phyloP scores from a whole-genome alignment of 2,888 invertebrate genomes.

The Subacronicta megacephala region DNA sequence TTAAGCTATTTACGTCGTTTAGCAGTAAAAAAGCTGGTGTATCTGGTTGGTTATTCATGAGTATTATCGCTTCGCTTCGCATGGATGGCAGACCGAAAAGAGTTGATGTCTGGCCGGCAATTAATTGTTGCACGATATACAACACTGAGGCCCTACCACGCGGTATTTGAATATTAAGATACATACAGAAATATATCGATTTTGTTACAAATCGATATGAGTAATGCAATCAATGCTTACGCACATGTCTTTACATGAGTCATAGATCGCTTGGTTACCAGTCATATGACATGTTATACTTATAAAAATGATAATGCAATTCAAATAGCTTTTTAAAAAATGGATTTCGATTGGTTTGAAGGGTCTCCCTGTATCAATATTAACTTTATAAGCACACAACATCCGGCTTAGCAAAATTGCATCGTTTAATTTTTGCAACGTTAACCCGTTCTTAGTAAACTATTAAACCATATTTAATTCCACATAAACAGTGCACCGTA shows the following conservation, averaged over 20 bases:
- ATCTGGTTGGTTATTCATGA: conserved; percentile 53
- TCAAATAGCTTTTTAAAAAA: no score
- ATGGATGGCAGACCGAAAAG: conserved; percentile 62
- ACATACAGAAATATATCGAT: conserved; percentile 46
- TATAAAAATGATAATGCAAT: not conserved
- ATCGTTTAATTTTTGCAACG: conserved; percentile 69
- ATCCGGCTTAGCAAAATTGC: conserved; percentile 60
- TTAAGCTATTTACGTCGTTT: conserved; percentile 50
- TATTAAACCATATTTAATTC: conserved; percentile 86
- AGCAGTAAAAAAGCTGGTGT: conserved; percentile 47
- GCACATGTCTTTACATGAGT: conserved; percentile 18
- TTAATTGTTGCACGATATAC: conserved; percentile 85
- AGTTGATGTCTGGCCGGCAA: conserved; percentile 77
- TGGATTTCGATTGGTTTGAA: conserved; percentile 12
- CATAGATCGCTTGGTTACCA: conserved; percentile 22
- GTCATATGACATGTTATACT: not conserved
- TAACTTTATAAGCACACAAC: conserved; percentile 45
- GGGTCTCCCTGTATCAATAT: conserved; percentile 38
- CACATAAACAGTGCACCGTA: conserved; percentile 81
- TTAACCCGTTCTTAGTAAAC: conserved; percentile 81
- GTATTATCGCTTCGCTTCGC: conserved; percentile 69
- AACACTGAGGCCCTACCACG: conserved; percentile 72
- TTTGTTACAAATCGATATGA: conserved; percentile 41
- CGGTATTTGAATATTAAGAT: conserved; percentile 70
- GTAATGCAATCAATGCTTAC: conserved; percentile 38